phyloP scores from a whole-genome alignment of 2,113 vertebrate genomes.

The Eretmochelys imbricata region DNA sequence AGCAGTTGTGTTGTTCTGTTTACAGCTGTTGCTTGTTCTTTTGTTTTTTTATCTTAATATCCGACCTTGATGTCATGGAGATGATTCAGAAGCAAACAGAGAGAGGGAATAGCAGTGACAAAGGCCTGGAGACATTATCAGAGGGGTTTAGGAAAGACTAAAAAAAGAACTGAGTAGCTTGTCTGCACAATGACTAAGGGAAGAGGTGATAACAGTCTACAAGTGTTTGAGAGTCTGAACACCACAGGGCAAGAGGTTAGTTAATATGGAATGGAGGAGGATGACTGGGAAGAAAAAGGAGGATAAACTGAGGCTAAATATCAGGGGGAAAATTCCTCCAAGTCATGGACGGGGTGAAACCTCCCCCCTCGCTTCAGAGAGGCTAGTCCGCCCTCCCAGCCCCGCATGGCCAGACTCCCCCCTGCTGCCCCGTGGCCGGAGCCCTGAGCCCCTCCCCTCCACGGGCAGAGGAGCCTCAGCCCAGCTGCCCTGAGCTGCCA shows the following conservation, averaged over 20 bases:
- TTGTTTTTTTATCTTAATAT: neutral
- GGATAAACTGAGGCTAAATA: neutral
- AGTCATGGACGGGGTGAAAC: neutral
- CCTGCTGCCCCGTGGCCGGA: too few species aligned
- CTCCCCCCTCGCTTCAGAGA: too few species aligned
- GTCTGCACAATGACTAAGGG: neutral
- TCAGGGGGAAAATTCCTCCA: neutral
- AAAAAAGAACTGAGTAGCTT: neutral
- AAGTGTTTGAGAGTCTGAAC: neutral
- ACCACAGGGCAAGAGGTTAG: neutral
- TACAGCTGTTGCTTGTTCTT: neutral
- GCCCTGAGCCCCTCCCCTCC: too few species aligned
- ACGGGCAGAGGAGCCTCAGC: too few species aligned
- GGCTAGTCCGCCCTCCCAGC: too few species aligned
- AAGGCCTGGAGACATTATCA: neutral
- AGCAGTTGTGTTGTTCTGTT: neutral
- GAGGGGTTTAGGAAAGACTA: neutral
- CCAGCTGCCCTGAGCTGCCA: too few species aligned
- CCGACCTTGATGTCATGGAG: neutral
- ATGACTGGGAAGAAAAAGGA: rapidly evolving
- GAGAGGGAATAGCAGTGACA: neutral
- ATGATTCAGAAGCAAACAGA: neutral
- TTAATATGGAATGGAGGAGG: neutral
- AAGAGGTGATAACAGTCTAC: neutral
- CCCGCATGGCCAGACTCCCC: too few species aligned